A percentile compares a stretch with the other conserved stretches of the same genome.
phyloP scores from a whole-genome alignment of 2,113 vertebrate species.

The Mixornis gularis region DNA sequence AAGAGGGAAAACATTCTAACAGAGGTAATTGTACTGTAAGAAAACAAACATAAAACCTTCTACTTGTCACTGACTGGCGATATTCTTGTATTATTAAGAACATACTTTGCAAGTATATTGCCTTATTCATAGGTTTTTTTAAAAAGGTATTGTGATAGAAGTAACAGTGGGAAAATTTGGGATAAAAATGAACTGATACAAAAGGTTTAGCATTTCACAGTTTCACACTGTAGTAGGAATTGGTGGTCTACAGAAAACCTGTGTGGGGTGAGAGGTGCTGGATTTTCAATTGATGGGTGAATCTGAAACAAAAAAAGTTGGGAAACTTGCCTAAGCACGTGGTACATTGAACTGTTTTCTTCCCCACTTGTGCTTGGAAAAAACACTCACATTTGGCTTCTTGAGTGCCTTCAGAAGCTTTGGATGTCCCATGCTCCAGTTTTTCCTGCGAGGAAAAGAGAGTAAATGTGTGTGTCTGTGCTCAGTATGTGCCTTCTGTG shows the following conservation, averaged over 20 bases:
- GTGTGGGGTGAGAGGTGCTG: neutral
- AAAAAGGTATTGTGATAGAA: neutral
- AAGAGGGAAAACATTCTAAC: neutral
- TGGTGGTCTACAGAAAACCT: neutral
- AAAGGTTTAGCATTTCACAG: neutral
- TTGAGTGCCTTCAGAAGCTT: neutral
- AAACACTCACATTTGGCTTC: neutral
- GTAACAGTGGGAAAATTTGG: neutral
- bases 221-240: neutral
- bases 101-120: neutral
- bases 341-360: neutral
- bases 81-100: neutral
- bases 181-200: neutral
- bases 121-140: neutral
- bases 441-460: neutral
- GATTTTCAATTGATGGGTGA: neutral
- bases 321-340: neutral
- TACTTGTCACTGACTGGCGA: neutral
- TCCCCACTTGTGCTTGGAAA: neutral
- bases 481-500: neutral
- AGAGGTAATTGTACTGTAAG: neutral
- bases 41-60: neutral
- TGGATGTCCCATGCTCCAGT: neutral
- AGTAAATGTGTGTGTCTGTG: neutral
- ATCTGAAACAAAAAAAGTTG: neutral